Conservation (phyloP, 2,888 invertebrate genomes). For the Pseudococcus viburni region DNA sequence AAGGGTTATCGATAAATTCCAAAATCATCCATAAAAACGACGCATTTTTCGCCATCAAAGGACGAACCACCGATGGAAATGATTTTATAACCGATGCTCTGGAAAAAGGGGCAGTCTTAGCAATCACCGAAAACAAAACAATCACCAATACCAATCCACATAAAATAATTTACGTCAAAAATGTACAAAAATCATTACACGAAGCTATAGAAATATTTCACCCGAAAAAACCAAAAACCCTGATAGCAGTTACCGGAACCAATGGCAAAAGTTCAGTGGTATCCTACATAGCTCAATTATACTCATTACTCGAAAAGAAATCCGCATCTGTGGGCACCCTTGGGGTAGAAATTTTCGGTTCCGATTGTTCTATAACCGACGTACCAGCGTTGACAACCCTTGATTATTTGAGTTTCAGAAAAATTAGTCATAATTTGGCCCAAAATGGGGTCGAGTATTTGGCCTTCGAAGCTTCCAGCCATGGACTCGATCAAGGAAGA, state of each 20-base stretch:
- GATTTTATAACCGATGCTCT: neutral
- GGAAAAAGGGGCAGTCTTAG: neutral
- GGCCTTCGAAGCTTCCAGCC: slow-evolving; percentile 53
- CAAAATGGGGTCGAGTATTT: neutral
- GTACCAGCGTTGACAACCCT: neutral
- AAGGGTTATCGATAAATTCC: neutral
- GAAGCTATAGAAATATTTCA: slow-evolving; percentile 14
- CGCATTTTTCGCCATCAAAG: neutral
- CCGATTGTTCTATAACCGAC: neutral
- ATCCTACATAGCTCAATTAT: slow-evolving; percentile 19
- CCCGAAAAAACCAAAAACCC: neutral
- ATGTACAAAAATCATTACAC: neutral
- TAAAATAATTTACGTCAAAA: slow-evolving; percentile 14
- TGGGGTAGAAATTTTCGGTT: neutral
- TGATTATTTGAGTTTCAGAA: slow-evolving; percentile 23
- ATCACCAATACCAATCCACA: neutral
- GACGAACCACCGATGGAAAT: neutral
- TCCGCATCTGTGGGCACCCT: slow-evolving; percentile 6
- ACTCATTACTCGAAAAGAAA: neutral
- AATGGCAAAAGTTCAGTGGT: slow-evolving; percentile 60
- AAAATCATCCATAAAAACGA: neutral
- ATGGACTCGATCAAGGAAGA: slow-evolving; percentile 58
- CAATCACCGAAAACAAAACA: neutral
- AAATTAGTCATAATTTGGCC: too few species aligned
- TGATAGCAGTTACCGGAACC: slow-evolving; percentile 60